Evolutionary conservation across 2,888 invertebrate genomes (phyloP).

Genomic region (Cancer borealis): DNA sequence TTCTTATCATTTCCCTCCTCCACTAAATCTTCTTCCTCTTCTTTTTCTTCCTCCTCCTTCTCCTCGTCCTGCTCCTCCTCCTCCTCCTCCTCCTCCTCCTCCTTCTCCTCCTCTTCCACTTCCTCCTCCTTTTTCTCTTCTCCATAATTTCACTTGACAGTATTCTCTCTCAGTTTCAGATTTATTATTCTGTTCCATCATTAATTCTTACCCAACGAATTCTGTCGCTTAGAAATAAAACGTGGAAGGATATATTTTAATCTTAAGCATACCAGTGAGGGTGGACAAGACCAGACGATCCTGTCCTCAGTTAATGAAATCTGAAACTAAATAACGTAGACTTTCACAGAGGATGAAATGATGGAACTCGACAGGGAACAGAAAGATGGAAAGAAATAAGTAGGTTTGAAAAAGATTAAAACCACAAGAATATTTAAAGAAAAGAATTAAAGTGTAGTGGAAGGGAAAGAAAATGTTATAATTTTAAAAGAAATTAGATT

Average conservation of each 20-base stretch:
- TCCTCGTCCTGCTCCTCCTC: background rate
- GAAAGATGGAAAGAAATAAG: too few species aligned
- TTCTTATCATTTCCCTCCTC: background rate
- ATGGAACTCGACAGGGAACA: too few species aligned
- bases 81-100: background rate
- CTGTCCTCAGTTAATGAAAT: too few species aligned
- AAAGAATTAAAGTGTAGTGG: too few species aligned
- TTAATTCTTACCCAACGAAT: background rate
- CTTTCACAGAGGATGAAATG: too few species aligned
- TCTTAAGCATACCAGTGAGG: too few species aligned
- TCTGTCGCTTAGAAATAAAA: conserved; percentile 9
- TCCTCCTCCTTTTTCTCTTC: background rate
- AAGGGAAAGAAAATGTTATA: too few species aligned
- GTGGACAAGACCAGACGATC: too few species aligned
- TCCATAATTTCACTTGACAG: background rate
- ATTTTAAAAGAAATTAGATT: too few species aligned
- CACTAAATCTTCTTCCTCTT: background rate
- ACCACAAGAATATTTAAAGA: too few species aligned
- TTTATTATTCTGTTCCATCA: conserved; percentile 26
- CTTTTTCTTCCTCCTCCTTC: background rate
- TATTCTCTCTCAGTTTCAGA: background rate
- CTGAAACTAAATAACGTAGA: too few species aligned
- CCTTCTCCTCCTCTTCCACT: background rate
- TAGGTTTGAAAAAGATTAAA: too few species aligned
- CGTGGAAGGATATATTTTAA: conserved; percentile 9